Evolutionary conservation across 2,797 vertebrate species (phyloP).

Genomic region (Falco berigora): DNA sequence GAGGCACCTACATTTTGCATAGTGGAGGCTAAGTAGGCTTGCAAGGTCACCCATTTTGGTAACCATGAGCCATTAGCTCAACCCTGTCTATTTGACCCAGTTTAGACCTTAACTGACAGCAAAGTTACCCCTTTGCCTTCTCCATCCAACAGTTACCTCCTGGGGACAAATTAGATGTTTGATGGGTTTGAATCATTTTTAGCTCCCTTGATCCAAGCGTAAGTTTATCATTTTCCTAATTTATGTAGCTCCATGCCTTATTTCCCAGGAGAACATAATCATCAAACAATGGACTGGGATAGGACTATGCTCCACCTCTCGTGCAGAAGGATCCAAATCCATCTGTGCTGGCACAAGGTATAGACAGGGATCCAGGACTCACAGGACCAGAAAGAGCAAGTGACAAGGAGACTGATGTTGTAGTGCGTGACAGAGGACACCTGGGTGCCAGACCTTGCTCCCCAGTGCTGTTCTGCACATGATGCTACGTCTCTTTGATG

Average conservation of each 20-base stretch:
- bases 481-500: background rate
- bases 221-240: background rate
- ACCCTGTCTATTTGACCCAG: background rate
- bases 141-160: background rate
- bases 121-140: background rate
- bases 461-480: background rate
- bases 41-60: background rate
- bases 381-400: background rate
- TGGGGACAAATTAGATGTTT: background rate
- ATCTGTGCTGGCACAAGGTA: background rate
- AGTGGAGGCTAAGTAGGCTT: accelerated
- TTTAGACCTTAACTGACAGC: background rate
- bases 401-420: background rate
- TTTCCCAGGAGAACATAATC: background rate
- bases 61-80: background rate
- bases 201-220: background rate
- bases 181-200: background rate
- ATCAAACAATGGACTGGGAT: background rate
- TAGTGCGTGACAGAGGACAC: background rate
- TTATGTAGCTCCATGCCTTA: background rate
- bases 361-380: background rate
- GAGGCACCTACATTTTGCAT: background rate
- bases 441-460: background rate
- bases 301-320: background rate
- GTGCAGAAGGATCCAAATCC: background rate